phyloP scores from a whole-genome alignment of 37 sponge, comb jelly and placozoan species.

The Hexactinellida sp. region DNA sequence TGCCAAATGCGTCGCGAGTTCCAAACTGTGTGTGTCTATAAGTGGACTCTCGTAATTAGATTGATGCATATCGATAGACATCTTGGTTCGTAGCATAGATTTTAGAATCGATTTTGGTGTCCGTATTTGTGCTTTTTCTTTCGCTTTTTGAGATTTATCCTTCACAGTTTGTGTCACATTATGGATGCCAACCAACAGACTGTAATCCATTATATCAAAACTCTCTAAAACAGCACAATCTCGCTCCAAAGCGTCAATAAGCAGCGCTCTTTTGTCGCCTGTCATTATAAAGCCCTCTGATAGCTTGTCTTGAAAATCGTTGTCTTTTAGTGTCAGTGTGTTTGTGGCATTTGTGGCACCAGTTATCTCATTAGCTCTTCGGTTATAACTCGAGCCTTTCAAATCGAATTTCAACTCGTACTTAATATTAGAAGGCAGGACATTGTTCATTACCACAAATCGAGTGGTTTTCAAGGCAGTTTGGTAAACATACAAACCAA shows the following conservation, averaged over 20 bases:
- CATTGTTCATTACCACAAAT: constrained; percentile 33
- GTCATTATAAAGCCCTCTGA: background rate
- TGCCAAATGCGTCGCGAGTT: background rate
- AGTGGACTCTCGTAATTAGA: background rate
- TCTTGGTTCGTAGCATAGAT: background rate
- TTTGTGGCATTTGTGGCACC: background rate
- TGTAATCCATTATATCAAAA: constrained; percentile 37
- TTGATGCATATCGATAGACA: background rate
- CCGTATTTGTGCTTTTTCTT: background rate
- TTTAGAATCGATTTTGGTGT: background rate
- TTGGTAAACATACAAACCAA: background rate
- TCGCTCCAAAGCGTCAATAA: background rate
- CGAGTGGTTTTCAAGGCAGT: constrained; percentile 24
- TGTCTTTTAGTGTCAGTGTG: constrained; percentile 30
- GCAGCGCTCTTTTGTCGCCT: background rate
- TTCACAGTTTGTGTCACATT: background rate
- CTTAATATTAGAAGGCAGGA: constrained; percentile 27
- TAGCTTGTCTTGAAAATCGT: constrained; percentile 26
- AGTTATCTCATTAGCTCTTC: constrained; percentile 28
- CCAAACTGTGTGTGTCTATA: background rate
- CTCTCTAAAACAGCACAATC: constrained; percentile 27
- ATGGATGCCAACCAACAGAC: constrained; percentile 29
- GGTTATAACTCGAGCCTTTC: constrained; percentile 31
- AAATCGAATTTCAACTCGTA: constrained; percentile 36
- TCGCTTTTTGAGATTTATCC: background rate